Base-by-base conservation (phyloP, 2,797 vertebrate species). In the Argya squamiceps region DNA sequence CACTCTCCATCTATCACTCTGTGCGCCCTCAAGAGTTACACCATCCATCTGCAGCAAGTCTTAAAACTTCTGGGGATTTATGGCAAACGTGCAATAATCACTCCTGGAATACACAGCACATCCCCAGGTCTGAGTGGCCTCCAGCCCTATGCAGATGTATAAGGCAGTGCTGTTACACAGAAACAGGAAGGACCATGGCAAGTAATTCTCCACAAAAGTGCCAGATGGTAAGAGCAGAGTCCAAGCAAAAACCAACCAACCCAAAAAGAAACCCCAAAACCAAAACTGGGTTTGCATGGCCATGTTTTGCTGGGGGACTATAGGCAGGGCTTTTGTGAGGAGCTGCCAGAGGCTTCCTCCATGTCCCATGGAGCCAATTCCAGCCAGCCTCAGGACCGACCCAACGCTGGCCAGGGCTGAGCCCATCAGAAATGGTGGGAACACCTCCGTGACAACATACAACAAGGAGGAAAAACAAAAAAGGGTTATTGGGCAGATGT, bases 31-130 rank as follows among this genome's bases (percentile, higher is more conserved):
- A 69, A 49, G 55, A 88, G 21, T 59, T 68, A 44, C 8, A 62
- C 34, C 50, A 83, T 37, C 47, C 47, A 73, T 50, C 59, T 50
- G 22, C 13, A 92, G 46, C 43, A 65, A 49, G 34, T n/a, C 63
- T 60, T 89, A 69, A 41, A 88, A 83, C 39, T 88, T 63, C 23
- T 56, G 34, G 17, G 26, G 37, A 70, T 83, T 73, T 83, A 89
- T 3, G 2, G 41, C 39, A 87, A 84, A 75, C 4, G 11, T 4
- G 0, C 26, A 88, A 70, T 52, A 47, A 88, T 37, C 36, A 63
- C 30, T 77, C 50, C 23, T 47, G 56, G 41, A 32, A n/a, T 9
- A 76, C 24, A 79, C 0, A 63, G 37, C 19, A 19, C 0, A 0
- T 41, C 26, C 56, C 26, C 15, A 55, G 14, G 23, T 26, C 46